Base-by-base conservation (phyloP, 2,888 invertebrate genomes). In the Teinopalpus imperialis region DNA sequence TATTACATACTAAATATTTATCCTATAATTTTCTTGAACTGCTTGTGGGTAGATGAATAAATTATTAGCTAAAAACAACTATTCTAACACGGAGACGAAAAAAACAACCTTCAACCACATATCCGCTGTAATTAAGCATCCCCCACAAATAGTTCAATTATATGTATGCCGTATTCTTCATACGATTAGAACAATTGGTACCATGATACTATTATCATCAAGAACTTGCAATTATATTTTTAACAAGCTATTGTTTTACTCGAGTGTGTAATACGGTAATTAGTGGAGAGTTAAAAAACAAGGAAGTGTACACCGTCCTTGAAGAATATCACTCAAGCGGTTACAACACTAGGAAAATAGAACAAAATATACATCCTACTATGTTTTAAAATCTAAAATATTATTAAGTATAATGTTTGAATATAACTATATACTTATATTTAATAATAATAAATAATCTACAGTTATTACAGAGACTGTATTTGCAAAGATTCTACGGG, bases 211-310 rank as follows among this genome's bases (percentile, higher is more conserved):
- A 42, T 42, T 37, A 46, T 35, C 42, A 40, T 44, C 18, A 48
- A 53, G 51, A 45, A 47, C 31, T 49, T 60, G 54, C 56, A 66
- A 65, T 65, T 66, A 63, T 74, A 65, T 62, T 65, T 67, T 56
- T 65, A 69, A 66, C 66, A 64, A 66, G 62, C 69, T 59, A 80
- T 78, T 79, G 75, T 79, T 67, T 62, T 51, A 54, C 46, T 51
- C 53, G 54, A 47, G 43, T 53, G 51, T 57, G 43, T 55, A 60
- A 59, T 57, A 60, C 46, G 49, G 60, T 59, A 61, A 66, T 67
- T 65, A 66, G 63, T 56, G 55, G 53, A 34, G 52, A 37, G 43
- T 52, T 61, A 62, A 70, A 68, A 64, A 59, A 59, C 52, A 41
- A 60, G 79, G 79, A 78, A 79, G 65, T 57, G 51, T 58, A 63